Evolutionary conservation across 2,797 vertebrate species (phyloP).

Genomic region (Eulemur rubriventer): DNA sequence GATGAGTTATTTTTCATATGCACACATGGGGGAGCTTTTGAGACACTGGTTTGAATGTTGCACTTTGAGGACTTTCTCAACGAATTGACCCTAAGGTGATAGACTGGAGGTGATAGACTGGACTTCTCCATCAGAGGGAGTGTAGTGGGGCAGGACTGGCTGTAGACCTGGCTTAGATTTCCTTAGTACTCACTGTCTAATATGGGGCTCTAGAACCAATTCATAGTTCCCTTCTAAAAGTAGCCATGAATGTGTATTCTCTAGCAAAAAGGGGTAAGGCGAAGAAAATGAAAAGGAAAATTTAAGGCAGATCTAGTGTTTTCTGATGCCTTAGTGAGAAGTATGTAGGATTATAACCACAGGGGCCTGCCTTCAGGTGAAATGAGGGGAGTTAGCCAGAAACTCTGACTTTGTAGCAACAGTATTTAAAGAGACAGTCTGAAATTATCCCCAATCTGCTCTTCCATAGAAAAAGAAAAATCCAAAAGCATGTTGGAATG

Average conservation of each 20-base stretch:
- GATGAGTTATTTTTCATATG: conserved; percentile 54
- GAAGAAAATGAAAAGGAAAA: not conserved
- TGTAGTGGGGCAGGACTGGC: not conserved
- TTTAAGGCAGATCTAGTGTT: not conserved
- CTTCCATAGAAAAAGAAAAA: not conserved
- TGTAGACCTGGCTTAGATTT: conserved; percentile 10
- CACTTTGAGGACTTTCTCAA: not conserved
- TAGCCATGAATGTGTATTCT: not conserved
- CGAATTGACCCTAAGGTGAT: not conserved
- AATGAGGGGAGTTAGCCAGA: not conserved
- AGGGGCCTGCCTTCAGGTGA: not conserved
- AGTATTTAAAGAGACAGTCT: not conserved
- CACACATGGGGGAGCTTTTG: conserved; percentile 72
- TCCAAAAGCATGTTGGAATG: not conserved
- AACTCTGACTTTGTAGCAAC: not conserved
- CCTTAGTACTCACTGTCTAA: not conserved
- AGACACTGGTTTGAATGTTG: conserved; percentile 40
- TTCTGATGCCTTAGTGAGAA: not conserved
- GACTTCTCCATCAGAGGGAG: conserved; percentile 18
- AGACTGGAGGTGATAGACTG: not conserved
- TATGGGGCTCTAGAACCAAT: not conserved
- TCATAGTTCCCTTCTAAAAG: not conserved
- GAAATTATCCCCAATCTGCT: not conserved
- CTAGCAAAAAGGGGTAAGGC: not conserved
- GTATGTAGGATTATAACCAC: not conserved